These are phyloP conservation scores for Apostichopus californicus DNA, from an alignment of 35 echinoderm and acorn worm genomes.

Conservation along the genomic window DNA sequence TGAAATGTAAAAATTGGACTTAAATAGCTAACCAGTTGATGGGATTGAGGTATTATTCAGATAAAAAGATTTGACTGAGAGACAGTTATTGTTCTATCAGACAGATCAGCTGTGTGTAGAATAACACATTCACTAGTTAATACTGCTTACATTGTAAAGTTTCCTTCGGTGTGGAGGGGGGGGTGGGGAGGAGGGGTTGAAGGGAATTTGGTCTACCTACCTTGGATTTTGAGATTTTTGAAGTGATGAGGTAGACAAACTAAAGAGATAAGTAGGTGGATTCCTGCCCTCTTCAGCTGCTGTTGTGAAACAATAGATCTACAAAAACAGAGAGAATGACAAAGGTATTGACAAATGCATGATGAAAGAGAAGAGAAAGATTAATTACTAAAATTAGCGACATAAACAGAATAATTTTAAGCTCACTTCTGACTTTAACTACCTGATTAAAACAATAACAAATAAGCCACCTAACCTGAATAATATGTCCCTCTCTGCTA, in stretches of 20 bases:
- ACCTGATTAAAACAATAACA: not conserved
- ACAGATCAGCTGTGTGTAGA: too few species aligned
- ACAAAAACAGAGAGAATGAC: not conserved
- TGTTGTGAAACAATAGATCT: constrained; percentile 83
- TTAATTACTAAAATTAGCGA: not conserved
- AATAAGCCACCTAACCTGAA: constrained; percentile 54
- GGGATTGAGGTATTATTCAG: too few species aligned
- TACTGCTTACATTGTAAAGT: too few species aligned
- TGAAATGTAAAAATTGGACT: too few species aligned
- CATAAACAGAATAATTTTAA: not conserved
- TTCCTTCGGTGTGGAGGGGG: too few species aligned
- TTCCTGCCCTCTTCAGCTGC: constrained; percentile 79
- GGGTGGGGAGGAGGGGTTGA: too few species aligned
- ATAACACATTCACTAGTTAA: too few species aligned
- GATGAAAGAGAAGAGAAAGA: not conserved
- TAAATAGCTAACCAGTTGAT: too few species aligned
- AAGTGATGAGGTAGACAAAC: constrained; percentile 95
- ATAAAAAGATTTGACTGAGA: too few species aligned
- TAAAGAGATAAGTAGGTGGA: constrained; percentile 87
- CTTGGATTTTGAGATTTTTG: constrained; percentile 75
- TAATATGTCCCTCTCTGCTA: constrained; percentile 71
- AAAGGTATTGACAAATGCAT: not conserved
- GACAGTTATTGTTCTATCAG: too few species aligned
- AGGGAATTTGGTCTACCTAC: constrained; percentile 47
- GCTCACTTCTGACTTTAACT: not conserved